Evolutionary conservation across 2,113 vertebrate species (phyloP), one percentile per base, ranked within the genome.

Genomic region (Nyctibius bracteatus): DNA sequence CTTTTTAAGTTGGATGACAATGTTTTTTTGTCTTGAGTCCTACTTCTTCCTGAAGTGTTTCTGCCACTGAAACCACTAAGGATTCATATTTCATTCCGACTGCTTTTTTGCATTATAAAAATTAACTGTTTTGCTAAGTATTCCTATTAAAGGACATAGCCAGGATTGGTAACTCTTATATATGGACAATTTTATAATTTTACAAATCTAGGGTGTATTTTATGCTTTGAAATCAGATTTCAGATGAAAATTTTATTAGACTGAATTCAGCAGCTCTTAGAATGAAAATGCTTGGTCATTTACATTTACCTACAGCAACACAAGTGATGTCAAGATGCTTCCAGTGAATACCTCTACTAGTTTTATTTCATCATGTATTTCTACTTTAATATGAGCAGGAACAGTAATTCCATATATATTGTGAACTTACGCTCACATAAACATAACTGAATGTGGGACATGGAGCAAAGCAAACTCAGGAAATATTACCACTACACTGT

Each of bases 401-500:
- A 43, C 71, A 81, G 35, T 59, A 44, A 52, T 66, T 92, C 25
- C 19, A 54, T 44, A 71, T 61, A n/a, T 75, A 44, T 35, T n/a
- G 16, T 63, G 37, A 70, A 28, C 0, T 17, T 68, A 52, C 14
- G 47, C 72, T 81, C 20, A 72, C 63, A 67, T 71, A 67, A 74
- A 24, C 25, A 31, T 31, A 47, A 59, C 5, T 23, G 17, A 83
- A 59, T 66, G 7, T 89, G 17, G 15, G 23, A 84, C 0, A 1
- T 22, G 2, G 13, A 71, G 19, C 9, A 73, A 67, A 91, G 62
- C 2, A 73, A 39, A 21, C 16, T 11, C 41, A n/a, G 44, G n/a
- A 74, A 68, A 41, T 39, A 37, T 24, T 70, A 39, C 12, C 13
- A 70, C 25, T 66, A 33, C 2, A 7, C 2, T 35, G 4, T 0